Evolutionary conservation across 2,113 vertebrate species (phyloP), one percentile per base, ranked within the genome.

Genomic region (Columba livia): DNA sequence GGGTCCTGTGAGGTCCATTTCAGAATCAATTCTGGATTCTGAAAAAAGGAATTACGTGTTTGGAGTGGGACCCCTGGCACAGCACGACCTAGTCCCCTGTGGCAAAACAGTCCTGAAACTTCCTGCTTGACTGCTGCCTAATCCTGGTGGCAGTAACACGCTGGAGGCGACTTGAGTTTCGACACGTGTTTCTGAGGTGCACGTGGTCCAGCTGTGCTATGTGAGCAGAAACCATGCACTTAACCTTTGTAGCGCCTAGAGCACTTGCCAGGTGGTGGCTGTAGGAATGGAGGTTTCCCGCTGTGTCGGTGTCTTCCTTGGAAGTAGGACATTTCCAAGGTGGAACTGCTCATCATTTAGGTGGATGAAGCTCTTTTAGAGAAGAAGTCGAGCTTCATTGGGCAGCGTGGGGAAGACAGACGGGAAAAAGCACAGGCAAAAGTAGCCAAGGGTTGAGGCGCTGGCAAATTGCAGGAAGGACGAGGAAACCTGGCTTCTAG

Each of bases 251-350:
- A 53, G 44, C 29, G 34, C 53, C 44, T n/a, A 28, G 17, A 80
- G 62, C 67, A 25, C 32, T 62, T 67, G 42, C 77, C 56, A 25
- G 32, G 40, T 18, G 12, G 44, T 56, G 24, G 61, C 72, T 87
- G 28, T 36, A 36, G 21, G 66, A 60, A 64, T 48, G 53, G 58
- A 66, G 66, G 23, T 62, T 71, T 85, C 17, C 38, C 26, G 32
- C 36, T 32, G 29, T 14, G 7, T 64, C 0, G 2, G 15, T 11
- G 5, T 56, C 32, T 79, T 69, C 34, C 62, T 56, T 0, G 0
- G 31, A 28, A 56, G 42, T 8, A 36, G 67, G 47, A n/a, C 36
- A 6, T 70, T 60, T 53, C 54, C 28, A 78, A 6, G 11, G 47
- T 81, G 73, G 32, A 87, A 24, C 53, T 79, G 61, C 44, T 66